phyloP scores from a whole-genome alignment of 37 sponge, comb jelly and placozoan genomes.

The Aphrocallistes beatrix region DNA sequence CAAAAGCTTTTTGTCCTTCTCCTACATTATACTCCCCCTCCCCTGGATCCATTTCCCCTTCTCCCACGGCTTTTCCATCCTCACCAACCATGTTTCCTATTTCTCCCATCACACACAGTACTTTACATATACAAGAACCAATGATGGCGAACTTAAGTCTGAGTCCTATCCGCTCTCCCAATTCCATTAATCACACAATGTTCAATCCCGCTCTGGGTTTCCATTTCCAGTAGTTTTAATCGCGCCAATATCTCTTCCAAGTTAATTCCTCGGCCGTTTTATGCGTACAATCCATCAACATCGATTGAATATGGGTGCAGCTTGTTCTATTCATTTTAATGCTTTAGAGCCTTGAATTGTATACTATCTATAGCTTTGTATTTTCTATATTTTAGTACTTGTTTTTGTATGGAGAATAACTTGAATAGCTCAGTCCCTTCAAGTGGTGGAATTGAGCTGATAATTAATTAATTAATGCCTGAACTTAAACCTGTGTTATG shows the following conservation, averaged over 20 bases:
- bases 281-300: no score
- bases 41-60: neutral
- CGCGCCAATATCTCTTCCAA: neutral
- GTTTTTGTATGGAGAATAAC: neutral
- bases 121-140: neutral
- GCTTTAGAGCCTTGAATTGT: neutral
- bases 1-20: neutral
- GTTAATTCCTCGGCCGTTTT: no score
- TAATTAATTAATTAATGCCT: neutral
- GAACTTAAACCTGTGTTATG: neutral
- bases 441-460: constrained; percentile 5
- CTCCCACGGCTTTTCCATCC: neutral
- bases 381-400: constrained; percentile 10
- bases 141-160: neutral
- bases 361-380: constrained; percentile 13
- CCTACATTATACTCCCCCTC: neutral
- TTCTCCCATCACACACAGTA: no score
- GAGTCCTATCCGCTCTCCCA: neutral
- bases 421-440: neutral
- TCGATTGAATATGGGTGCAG: no score
- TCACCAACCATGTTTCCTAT: neutral
- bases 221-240: neutral
- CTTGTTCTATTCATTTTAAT: neutral
- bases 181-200: neutral
- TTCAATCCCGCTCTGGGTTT: neutral